phyloP scores from a whole-genome alignment of 2,888 invertebrate species.

The Oligia latruncula region DNA sequence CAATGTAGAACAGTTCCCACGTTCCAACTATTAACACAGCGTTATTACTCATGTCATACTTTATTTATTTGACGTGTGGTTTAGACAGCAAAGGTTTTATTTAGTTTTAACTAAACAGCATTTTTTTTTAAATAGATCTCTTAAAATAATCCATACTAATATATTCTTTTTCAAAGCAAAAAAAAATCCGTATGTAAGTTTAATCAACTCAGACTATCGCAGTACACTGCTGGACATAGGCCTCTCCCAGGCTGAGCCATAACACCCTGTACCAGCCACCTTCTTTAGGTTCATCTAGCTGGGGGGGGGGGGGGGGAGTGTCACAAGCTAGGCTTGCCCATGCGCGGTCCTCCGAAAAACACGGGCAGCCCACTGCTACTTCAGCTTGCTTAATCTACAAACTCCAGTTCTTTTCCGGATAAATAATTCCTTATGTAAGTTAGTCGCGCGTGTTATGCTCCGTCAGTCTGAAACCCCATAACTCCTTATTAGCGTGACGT shows the following conservation, averaged over 20 bases:
- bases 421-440: neutral
- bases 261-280: too few relatives aligned
- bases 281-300: too few relatives aligned
- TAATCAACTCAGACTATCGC: too few relatives aligned
- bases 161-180: too few relatives aligned
- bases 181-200: too few relatives aligned
- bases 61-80: conserved; percentile 30
- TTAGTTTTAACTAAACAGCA: neutral
- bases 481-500: conserved; percentile 7
- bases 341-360: neutral
- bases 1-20: conserved; percentile 50
- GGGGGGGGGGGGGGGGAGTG: too few relatives aligned
- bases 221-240: too few relatives aligned
- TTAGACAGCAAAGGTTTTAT: neutral
- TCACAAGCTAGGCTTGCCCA: too few relatives aligned
- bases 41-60: conserved; percentile 1
- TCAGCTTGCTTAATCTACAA: neutral
- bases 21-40: conserved; percentile 11
- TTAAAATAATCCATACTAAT: too few relatives aligned
- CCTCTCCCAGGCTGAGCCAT: too few relatives aligned
- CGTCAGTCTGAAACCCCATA: conserved; percentile 30
- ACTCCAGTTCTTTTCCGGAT: neutral
- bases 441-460: neutral
- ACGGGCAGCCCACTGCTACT: neutral
- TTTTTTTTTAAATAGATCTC: too few relatives aligned